These are phyloP conservation scores for Callimorpha dominula DNA, from an alignment of 2,888 invertebrate species.

Conservation along the genomic window DNA sequence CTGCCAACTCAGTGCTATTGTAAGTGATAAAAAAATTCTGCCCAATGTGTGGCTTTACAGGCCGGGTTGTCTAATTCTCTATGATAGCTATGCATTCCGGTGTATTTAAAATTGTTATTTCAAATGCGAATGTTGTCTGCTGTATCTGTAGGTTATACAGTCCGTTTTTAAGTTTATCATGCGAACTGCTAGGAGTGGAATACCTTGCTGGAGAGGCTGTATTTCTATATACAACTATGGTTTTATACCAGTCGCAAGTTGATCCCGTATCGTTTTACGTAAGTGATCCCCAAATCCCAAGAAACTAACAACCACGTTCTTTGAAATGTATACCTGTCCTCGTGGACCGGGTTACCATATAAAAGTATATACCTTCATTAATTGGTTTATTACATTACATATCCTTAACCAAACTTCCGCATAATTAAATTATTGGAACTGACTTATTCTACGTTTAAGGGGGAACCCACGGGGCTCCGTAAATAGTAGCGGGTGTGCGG, in stretches of 20 bases:
- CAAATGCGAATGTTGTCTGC: no score
- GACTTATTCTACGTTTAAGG: conserved; percentile 37
- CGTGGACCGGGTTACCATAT: no score
- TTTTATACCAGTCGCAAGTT: background rate
- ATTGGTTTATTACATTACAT: background rate
- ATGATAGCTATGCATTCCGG: background rate
- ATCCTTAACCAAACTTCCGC: conserved; percentile 21
- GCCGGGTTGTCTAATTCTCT: background rate
- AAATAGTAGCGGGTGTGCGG: conserved; percentile 69
- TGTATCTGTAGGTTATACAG: no score
- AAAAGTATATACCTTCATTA: background rate
- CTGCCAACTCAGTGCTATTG: background rate
- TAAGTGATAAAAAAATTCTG: background rate
- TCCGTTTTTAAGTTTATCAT: background rate
- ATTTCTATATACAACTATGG: background rate
- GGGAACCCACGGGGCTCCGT: conserved; percentile 69
- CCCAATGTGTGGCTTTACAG: background rate
- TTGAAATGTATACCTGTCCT: no score
- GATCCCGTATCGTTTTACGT: background rate
- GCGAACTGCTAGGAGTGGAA: background rate
- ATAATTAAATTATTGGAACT: conserved; percentile 38
- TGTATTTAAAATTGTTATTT: no score
- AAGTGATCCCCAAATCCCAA: background rate
- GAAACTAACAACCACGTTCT: background rate
- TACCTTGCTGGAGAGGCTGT: background rate